Evolutionary conservation across 2,888 invertebrate genomes (phyloP).

Genomic region (Nymphalis c-album): DNA sequence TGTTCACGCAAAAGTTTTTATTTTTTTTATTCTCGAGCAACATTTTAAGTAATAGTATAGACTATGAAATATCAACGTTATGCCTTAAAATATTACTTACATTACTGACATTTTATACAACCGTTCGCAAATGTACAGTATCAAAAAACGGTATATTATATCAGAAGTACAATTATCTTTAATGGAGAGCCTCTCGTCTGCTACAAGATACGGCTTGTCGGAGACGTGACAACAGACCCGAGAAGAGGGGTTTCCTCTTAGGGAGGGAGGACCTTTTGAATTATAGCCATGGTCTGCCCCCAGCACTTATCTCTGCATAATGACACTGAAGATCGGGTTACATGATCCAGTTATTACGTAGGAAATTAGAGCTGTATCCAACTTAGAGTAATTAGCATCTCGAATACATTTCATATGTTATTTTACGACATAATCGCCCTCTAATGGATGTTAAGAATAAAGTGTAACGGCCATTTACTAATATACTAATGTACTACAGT

Average conservation of each 20-base stretch:
- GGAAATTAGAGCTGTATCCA: slow-evolving; percentile 37
- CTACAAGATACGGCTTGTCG: slow-evolving; percentile 44
- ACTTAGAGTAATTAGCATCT: slow-evolving; percentile 33
- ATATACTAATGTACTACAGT: slow-evolving; percentile 10
- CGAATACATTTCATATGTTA: slow-evolving; percentile 22
- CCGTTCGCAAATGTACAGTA: slow-evolving; percentile 19
- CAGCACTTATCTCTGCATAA: slow-evolving; percentile 64
- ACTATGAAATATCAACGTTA: not conserved
- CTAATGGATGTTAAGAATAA: slow-evolving; percentile 19
- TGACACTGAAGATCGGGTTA: slow-evolving; percentile 61
- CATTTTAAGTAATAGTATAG: not conserved
- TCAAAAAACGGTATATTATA: slow-evolving; percentile 33
- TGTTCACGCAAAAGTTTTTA: too few species aligned
- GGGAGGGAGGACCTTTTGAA: slow-evolving; percentile 52
- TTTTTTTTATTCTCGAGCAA: too few species aligned
- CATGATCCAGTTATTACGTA: slow-evolving; percentile 49
- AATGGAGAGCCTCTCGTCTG: slow-evolving; percentile 42
- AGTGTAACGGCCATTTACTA: slow-evolving; percentile 11
- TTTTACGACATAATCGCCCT: slow-evolving; percentile 19
- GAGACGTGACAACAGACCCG: slow-evolving; percentile 55
- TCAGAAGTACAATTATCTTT: slow-evolving; percentile 42
- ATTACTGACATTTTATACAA: slow-evolving; percentile 9
- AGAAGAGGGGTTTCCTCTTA: slow-evolving; percentile 44
- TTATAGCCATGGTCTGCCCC: slow-evolving; percentile 58
- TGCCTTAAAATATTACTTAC: slow-evolving; percentile 3